Base-by-base conservation (phyloP, 1,140 invertebrate genomes). In the Penaeus vannamei region DNA sequence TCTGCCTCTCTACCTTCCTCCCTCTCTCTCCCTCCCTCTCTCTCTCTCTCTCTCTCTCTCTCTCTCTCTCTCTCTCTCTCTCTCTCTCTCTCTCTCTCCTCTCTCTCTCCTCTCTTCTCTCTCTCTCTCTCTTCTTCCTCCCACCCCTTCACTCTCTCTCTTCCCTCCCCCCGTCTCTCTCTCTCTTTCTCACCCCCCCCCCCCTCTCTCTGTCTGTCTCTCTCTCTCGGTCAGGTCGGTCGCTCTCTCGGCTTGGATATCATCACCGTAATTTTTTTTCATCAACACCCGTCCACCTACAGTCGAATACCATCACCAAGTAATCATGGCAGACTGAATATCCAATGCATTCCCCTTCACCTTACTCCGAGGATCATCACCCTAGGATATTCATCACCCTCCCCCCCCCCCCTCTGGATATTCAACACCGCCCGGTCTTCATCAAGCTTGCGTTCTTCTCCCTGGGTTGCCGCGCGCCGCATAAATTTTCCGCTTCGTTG, bases 401-500 rank as follows among this genome's bases (percentile, higher is more conserved):
- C 46, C 46, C 46, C 14, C 42, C 42, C 46, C 46, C 46, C 10
- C 46, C 10, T 8, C 46, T 53, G 46, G 46, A 53, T 53, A 53
- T 53, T 53, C 46, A 53, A 53, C 46, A 53, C 46, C 46, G 46
- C 46, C 46, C 46, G 46, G 46, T 53, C 46, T 53, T 53, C 46
- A 53, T 53, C 46, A 53, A 53, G 46, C 46, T 53, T 53, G 46
- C 46, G 46, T 53, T 53, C 46, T 53, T 53, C 46, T 53, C 46
- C 46, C 46, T 53, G 46, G 46, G 46, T 53, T 53, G 46, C 23
- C 77, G 26, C 64, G 36, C 80, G 53, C 66, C 66, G 80, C 86
- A 88, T 84, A 88, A 66, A 84, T 84, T 88, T 84, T 84, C 87
- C 87, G 26, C 36, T 83, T 84, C 87, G 85, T 87, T 81, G 85